Conservation (phyloP, 2,797 vertebrate species). For the Carduelis carduelis region DNA sequence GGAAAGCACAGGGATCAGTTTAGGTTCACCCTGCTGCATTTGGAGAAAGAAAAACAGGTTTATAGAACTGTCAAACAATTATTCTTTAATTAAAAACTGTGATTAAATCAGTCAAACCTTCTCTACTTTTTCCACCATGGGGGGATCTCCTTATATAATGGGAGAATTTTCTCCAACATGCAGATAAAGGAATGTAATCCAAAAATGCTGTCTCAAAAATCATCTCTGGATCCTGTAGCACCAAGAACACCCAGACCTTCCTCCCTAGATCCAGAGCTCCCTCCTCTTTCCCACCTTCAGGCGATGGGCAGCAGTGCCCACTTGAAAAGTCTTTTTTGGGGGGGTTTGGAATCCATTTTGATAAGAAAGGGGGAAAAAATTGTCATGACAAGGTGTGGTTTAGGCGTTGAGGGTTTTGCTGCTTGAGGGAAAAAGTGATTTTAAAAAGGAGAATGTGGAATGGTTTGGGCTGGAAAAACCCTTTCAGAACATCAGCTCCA, state of each 20-base stretch:
- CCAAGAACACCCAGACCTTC: neutral
- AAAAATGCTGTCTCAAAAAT: neutral
- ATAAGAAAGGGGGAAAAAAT: accelerated
- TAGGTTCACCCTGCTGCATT: neutral
- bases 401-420: neutral
- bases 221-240: accelerated
- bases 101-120: accelerated
- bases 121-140: accelerated
- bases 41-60: neutral
- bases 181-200: neutral
- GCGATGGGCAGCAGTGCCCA: too few species aligned
- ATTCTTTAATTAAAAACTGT: neutral
- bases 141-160: accelerated
- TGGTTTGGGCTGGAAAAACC: neutral
- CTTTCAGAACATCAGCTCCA: accelerated
- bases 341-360: accelerated
- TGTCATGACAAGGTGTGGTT: accelerated
- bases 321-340: neutral
- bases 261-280: neutral
- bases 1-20: neutral
- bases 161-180: neutral
- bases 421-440: neutral
- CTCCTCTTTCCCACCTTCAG: neutral
- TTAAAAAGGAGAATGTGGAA: neutral
- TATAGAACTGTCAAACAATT: neutral